Conservation (phyloP, 2,113 vertebrate species). For the Indri indri region DNA sequence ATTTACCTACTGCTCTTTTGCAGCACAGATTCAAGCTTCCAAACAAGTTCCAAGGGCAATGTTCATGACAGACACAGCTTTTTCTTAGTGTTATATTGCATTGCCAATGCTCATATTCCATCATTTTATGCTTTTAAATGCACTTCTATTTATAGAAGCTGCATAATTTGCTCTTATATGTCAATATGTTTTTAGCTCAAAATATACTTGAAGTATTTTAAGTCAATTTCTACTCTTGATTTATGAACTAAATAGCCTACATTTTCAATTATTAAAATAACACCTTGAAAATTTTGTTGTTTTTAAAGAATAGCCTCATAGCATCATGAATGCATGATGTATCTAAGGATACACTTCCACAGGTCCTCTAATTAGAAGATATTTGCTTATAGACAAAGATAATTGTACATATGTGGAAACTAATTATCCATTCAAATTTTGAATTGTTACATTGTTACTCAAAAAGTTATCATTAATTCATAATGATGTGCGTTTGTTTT, state of each 20-base stretch:
- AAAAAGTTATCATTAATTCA: neutral
- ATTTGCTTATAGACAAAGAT: neutral
- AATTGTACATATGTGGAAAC: neutral
- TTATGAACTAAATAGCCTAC: constrained; percentile 46
- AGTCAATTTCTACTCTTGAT: constrained; percentile 24
- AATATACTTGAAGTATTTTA: constrained; percentile 37
- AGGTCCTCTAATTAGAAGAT: neutral
- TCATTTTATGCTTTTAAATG: constrained; percentile 46
- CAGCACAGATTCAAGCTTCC: neutral
- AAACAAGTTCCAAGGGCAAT: constrained; percentile 29
- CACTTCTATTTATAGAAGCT: constrained; percentile 54
- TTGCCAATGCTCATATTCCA: neutral
- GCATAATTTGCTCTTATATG: constrained; percentile 44
- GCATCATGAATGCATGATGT: neutral
- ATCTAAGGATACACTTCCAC: neutral
- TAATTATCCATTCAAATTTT: neutral
- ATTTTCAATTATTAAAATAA: constrained; percentile 33
- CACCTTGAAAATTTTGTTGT: neutral
- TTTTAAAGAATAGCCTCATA: neutral
- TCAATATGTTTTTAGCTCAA: constrained; percentile 49
- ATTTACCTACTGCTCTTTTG: constrained; percentile 9
- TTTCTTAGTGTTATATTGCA: neutral
- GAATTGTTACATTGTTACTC: neutral
- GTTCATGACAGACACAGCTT: neutral
- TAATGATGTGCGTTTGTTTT: neutral